Evolutionary conservation across 2,113 vertebrate genomes (phyloP), one percentile per base, ranked within the genome.

Genomic region (Stegastes partitus): DNA sequence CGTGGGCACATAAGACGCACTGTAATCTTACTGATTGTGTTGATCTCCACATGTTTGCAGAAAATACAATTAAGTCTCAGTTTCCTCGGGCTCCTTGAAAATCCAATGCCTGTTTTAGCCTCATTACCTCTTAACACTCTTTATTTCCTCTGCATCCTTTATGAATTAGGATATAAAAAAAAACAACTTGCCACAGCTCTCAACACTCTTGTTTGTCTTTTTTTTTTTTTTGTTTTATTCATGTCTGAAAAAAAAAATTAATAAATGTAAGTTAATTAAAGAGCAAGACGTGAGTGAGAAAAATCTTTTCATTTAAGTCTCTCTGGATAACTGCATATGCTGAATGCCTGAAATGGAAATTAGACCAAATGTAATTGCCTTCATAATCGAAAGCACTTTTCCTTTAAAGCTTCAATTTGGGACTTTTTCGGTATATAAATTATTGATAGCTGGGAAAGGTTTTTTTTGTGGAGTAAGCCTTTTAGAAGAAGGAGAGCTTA

Each of bases 321-420:
- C 9, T 22, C 14, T 58, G 71, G 19, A 56, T 74, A 66, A 68
- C 45, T 57, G 59, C 67, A 73, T 22, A 74, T 37, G 58, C 71
- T 84, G 62, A 84, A 84, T 71, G 51, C 49, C 70, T 81, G 31
- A 72, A 85, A 79, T 76, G 55, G 67, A 87, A 82, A 88, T 83
- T 26, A 79, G 67, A 58, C 66, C 81, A 39, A 80, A 85, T 79
- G 50, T 84, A 85, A 85, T 90, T 85, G 74, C 86, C 67, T 82
- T 82, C 26, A 70, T 87, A 80, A 89, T 82, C 54, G 55, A 72
- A 84, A 84, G 66, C 77, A 74, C 61, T 91, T 91, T 85, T 76
- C 51, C 45, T 74, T 77, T 85, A 83, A 83, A 83, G 77, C 68
- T 74, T 89, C 59, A 58, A 74, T 84, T 87, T 82, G 39, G 56